phyloP scores from a whole-genome alignment of 2,888 invertebrate species.

The Drosophila monieri region DNA sequence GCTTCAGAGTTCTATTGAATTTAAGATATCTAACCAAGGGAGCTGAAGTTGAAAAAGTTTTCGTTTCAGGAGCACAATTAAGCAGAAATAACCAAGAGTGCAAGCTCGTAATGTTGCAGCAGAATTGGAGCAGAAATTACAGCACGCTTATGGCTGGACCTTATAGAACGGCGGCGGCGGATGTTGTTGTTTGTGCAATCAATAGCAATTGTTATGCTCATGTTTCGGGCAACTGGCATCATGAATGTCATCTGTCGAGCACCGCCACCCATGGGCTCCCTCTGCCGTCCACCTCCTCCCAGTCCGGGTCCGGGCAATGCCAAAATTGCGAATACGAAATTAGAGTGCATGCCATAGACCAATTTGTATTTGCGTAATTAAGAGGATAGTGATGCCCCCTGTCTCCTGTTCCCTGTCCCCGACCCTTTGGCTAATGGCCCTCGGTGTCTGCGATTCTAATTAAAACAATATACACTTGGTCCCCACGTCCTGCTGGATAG shows the following conservation, averaged over 20 bases:
- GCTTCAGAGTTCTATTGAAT: constrained; percentile 13
- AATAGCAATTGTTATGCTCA: constrained; percentile 70
- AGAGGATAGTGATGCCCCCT: constrained; percentile 36
- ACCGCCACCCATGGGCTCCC: constrained; percentile 7
- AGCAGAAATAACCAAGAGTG: constrained; percentile 12
- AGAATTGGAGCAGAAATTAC: constrained; percentile 71
- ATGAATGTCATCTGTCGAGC: constrained; percentile 39
- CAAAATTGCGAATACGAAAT: constrained; percentile 42
- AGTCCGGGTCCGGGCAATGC: neutral
- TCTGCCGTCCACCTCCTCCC: neutral
- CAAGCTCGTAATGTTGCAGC: constrained; percentile 47
- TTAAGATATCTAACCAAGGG: neutral
- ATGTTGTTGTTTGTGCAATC: constrained; percentile 53
- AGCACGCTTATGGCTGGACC: constrained; percentile 48
- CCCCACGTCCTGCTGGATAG: neutral
- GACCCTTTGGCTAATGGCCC: constrained; percentile 47
- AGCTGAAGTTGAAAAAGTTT: constrained; percentile 1
- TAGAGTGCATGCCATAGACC: constrained; percentile 50
- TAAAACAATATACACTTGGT: constrained; percentile 49
- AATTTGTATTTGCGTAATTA: constrained; percentile 69
- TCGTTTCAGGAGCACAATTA: constrained; percentile 26
- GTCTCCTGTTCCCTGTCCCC: constrained; percentile 4
- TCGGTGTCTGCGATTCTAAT: constrained; percentile 46
- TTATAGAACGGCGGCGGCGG: constrained; percentile 12
- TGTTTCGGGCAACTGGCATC: constrained; percentile 42